Percentiles rank a stretch among this genome's conserved stretches.
Evolutionary conservation across 1,140 invertebrate genomes (phyloP).

Genomic region (Dendroctonus ponderosae): DNA sequence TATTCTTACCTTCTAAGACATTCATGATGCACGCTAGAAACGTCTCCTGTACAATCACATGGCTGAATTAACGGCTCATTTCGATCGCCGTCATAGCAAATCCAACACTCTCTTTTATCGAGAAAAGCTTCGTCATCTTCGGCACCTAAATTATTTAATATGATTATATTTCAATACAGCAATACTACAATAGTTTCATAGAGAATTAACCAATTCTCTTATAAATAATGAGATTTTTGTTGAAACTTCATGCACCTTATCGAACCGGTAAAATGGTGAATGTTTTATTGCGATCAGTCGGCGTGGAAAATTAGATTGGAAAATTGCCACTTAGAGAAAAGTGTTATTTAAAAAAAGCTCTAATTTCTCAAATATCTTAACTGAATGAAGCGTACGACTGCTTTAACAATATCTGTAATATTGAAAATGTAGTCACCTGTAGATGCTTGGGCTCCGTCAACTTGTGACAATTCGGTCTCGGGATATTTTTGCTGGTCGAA

Average conservation of each 20-base stretch:
- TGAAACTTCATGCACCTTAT: too few species aligned
- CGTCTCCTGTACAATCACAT: constrained; percentile 87
- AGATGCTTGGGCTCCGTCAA: constrained; percentile 13
- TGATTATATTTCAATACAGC: background rate
- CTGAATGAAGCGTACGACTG: too few species aligned
- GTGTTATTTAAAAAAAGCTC: background rate
- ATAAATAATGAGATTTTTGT: too few species aligned
- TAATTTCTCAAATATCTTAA: too few species aligned
- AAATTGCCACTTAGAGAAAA: background rate
- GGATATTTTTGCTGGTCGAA: constrained; percentile 50
- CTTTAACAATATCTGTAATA: too few species aligned
- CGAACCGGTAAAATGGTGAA: too few species aligned
- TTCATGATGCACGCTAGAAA: constrained; percentile 87
- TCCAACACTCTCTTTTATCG: constrained; percentile 79
- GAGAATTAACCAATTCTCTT: too few species aligned
- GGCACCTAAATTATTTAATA: constrained; percentile 3
- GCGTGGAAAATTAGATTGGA: too few species aligned
- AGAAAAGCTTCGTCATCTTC: constrained; percentile 53
- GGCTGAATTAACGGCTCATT: constrained; percentile 84
- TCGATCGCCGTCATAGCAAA: constrained; percentile 84
- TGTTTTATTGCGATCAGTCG: too few species aligned
- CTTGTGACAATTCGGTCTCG: constrained; percentile 29
- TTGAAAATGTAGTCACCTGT: constrained; percentile 9
- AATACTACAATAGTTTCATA: too few species aligned
- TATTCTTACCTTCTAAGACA: constrained; percentile 68